A percentile compares a stretch with the other conserved stretches of the same genome.
Conservation (phyloP, 2,888 invertebrate genomes). For the Polyommatus icarus region DNA sequence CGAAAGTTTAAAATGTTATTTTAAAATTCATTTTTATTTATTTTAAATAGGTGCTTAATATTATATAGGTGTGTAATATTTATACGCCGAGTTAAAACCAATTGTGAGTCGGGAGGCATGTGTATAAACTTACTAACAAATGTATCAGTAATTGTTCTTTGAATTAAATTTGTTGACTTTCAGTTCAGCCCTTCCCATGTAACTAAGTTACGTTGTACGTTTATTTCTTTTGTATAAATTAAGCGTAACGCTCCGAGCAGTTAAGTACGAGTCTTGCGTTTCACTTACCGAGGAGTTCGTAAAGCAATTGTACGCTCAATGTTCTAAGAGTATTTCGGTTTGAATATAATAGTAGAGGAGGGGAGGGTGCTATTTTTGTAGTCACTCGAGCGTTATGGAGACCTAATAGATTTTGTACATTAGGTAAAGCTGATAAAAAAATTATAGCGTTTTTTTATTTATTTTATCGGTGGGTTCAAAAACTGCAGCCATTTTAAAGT, state of each 20-base stretch:
- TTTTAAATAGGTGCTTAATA: neutral
- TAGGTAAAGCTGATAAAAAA: too few relatives aligned
- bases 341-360: too few relatives aligned
- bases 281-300: neutral
- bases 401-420: too few relatives aligned
- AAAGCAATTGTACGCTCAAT: neutral
- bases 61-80: neutral
- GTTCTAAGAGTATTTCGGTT: neutral
- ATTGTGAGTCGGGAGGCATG: neutral
- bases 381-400: too few relatives aligned
- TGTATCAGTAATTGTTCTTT: conserved; percentile 7
- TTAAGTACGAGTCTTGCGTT: neutral
- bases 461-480: too few relatives aligned
- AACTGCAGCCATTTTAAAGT: too few relatives aligned
- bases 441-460: too few relatives aligned
- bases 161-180: conserved; percentile 23
- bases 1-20: too few relatives aligned
- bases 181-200: conserved; percentile 25
- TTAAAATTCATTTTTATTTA: too few relatives aligned
- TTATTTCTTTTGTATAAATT: conserved; percentile 31
- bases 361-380: too few relatives aligned
- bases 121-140: conserved; percentile 10
- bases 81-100: neutral
- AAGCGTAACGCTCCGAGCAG: neutral
- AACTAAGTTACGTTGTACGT: conserved; percentile 22